Evolutionary conservation across 1,140 invertebrate genomes (phyloP), one percentile per base, ranked within the genome.

Genomic region (Limonius californicus): DNA sequence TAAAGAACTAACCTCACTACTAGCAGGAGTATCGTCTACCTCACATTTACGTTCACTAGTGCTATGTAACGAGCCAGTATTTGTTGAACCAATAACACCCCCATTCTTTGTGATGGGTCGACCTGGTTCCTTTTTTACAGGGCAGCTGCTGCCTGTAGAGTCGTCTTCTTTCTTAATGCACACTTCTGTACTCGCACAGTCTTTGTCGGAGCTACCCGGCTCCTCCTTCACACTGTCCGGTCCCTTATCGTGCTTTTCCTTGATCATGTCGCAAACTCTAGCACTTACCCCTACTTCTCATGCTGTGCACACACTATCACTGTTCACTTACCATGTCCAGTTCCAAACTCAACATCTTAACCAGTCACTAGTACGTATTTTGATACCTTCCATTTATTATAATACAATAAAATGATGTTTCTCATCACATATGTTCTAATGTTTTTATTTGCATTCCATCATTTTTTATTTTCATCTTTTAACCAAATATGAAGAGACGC

Each of bases 361-460:
- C 54, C 57, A 45, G 50, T 35, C 64, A 66, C 64, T 66, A 66
- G 59, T 54, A 50, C 56, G 50, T 59, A 60, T 35, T 62, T 66
- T 59, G 18, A 57, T 59, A 35, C 12, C 16, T 39, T 42, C 35
- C 27, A 57, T 57, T 19, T 60, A 60, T 65, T 69, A 61, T 60
- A 67, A 68, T 65, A 64, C 60, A 67, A 67, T 67, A 71, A 70
- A 72, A 65, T 73, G 68, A 70, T 71, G 60, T 70, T 69, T 70
- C 69, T 69, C 66, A 75, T 74, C 72, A 75, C 74, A 74, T 75
- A 75, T 74, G 72, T 74, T 73, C 72, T 68, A 75, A 74, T 75
- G 72, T 75, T 75, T 75, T 75, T 75, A 75, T 75, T 75, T 75
- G 72, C 74, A 75, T 75, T 74, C 74, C 72, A 69, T 70, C 72